Percentiles rank a stretch among this genome's conserved stretches.
Evolutionary conservation across 2,888 invertebrate genomes (phyloP).

Genomic region (Matsumyia berberina): DNA sequence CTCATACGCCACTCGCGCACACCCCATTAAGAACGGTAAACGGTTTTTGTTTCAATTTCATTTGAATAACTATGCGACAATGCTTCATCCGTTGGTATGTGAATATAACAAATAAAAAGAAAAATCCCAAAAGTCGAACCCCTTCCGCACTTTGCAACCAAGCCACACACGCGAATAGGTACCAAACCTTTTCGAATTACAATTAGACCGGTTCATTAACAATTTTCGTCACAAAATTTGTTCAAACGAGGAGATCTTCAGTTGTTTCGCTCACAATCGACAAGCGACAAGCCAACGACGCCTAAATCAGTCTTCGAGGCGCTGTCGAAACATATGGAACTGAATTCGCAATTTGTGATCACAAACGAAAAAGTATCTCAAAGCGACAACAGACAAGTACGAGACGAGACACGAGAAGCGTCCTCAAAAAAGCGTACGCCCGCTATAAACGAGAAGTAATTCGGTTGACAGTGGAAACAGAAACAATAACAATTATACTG

Average conservation of each 20-base stretch:
- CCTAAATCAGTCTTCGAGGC: conserved; percentile 43
- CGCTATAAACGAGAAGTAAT: background rate
- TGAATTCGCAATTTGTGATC: background rate
- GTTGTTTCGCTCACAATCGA: conserved; percentile 1
- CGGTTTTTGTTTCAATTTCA: conserved; percentile 8
- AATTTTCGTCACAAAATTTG: conserved; percentile 50
- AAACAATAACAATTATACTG: background rate
- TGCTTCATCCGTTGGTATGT: background rate
- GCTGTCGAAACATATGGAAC: conserved; percentile 24
- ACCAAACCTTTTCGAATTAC: conserved; percentile 32
- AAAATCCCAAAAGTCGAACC: background rate
- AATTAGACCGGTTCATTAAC: conserved; percentile 44
- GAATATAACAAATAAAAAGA: background rate
- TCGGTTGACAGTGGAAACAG: conserved; percentile 1
- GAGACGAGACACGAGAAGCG: too few species aligned
- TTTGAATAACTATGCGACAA: conserved; percentile 2
- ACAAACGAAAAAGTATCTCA: conserved; percentile 12
- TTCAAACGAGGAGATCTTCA: conserved; percentile 33
- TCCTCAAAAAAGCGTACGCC: background rate
- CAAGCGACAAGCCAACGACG: too few species aligned
- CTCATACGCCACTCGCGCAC: conserved; percentile 27
- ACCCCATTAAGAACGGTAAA: conserved; percentile 31
- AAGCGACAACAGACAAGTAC: too few species aligned
- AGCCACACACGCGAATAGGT: conserved; percentile 41
- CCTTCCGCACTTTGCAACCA: conserved; percentile 20